Base-by-base conservation (phyloP, 2,113 vertebrate species). In the Nanger granti region DNA sequence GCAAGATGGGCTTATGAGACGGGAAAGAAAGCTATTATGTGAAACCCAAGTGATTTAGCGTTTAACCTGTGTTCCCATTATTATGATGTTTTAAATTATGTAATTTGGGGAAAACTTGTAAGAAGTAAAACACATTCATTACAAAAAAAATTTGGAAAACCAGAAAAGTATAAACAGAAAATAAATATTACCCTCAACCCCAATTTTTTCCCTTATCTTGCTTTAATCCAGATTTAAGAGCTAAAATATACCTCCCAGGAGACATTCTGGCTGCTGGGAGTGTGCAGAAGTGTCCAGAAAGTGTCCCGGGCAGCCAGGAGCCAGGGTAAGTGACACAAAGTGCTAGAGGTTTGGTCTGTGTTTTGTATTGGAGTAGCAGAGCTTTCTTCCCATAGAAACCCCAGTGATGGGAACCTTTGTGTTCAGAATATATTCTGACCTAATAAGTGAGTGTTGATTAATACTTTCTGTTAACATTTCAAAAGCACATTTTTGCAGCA, bases 401-500 rank as follows among this genome's bases (percentile, higher is more conserved):
- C 34, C 64, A 55, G 47, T 57, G 76, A 64, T 12, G 49, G 60
- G 31, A 31, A 66, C 60, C 76, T 97, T 96, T 94, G 86, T 96
- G 55, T 95, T 97, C 89, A 87, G 86, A 91, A 83, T 85, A 69
- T 85, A 92, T 84, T 95, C 87, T 93, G 94, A 95, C 73, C 29
- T 91, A 52, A 20, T 94, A 92, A 87, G 52, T 93, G 64, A 86
- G 89, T 93, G 83, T 87, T 92, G 31, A 89, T 85, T 88, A 94
- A 92, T 94, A 66, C 57, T 44, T 95, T 88, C 73, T 91, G 87
- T 90, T 94, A 92, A 91, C 49, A 95, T 93, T 95, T 94, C 90
- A 79, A 97, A 97, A 93, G 91, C 22, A 15, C 6, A 1, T 84
- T 92, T 96, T 94, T 93, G 62, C 84, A 49, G 29, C 34, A 89